A percentile compares a stretch with the other conserved stretches of the same genome.
These are phyloP conservation scores for Streptopelia turtur DNA, from an alignment of 2,797 vertebrate genomes.

Conservation along the genomic window DNA sequence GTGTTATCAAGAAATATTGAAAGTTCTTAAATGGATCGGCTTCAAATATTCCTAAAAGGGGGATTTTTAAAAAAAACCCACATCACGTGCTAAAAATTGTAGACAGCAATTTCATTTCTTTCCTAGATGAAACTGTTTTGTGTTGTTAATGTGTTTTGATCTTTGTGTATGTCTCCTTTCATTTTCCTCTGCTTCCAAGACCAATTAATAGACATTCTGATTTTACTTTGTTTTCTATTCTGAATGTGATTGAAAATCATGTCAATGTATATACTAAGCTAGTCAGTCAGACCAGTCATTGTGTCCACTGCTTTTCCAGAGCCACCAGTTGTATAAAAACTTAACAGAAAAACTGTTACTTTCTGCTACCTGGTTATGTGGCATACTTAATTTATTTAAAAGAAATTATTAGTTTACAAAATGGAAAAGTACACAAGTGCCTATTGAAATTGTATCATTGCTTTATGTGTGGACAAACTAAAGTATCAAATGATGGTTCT, in stretches of 20 bases:
- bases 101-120: neutral
- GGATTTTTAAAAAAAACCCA: neutral
- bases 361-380: neutral
- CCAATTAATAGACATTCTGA: neutral
- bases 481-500: constrained; percentile 65
- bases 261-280: neutral
- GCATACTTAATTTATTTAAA: neutral
- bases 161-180: constrained; percentile 23
- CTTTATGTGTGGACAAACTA: neutral
- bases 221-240: neutral
- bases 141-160: neutral
- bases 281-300: neutral
- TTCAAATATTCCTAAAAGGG: neutral
- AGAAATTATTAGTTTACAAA: neutral
- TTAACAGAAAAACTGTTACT: neutral
- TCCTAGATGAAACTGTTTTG: neutral
- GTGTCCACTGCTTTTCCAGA: constrained; percentile 46
- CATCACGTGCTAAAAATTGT: neutral
- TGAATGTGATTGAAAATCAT: neutral
- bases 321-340: constrained; percentile 42
- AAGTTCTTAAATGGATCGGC: neutral
- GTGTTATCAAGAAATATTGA: neutral
- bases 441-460: neutral
- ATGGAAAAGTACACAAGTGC: neutral
- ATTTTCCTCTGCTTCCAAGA: neutral